Evolutionary conservation across 2,113 vertebrate species (phyloP), one percentile per base, ranked within the genome.

Genomic region (Syngnathus scovelli): DNA sequence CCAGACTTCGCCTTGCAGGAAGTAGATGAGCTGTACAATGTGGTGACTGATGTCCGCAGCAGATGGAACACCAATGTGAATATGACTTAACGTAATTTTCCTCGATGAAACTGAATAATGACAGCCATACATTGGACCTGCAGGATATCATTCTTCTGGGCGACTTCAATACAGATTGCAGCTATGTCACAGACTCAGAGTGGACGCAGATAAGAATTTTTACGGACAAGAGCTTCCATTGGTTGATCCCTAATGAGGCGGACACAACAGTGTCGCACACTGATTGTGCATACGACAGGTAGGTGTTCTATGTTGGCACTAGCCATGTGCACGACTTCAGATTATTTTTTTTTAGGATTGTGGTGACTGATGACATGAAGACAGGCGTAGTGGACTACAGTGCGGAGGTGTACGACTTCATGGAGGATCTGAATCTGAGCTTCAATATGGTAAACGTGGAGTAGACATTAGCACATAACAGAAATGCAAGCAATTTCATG

Each of bases 71-170:
- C 88, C 0, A 90, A 95, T 0, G 94, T 97, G 88, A 92, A 16
- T 60, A n/a, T 48, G 4, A 16, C 8, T 23, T 64, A 27, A 27
- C 3, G 27, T 33, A 33, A 33, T 33, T 33, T 33, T 33, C 27
- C 1, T 18, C 16, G 12, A 5, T 8, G 13, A 58, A 33, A 7
- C 4, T 36, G 27, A 7, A 41, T 12, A 16, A 6, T 48, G 18
- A 76, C 38, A 5, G 15, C 3, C 0, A 41, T 38, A 0, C 27
- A 0, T 10, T 63, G 21, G 63, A 10, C 21, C 55, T 48, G 18
- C 87, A 98, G 96, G 90, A 94, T 81, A 90, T 98, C 9, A 68
- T 98, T 43, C 92, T 98, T 67, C 86, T 98, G 70, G 96, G 96
- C 0, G 95, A 98, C 88, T 96, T 98, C 86, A 98, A 98, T 0